Base-by-base conservation (phyloP, 37 sponge, comb jelly and placozoan species). In the Corticium candelabrum region DNA sequence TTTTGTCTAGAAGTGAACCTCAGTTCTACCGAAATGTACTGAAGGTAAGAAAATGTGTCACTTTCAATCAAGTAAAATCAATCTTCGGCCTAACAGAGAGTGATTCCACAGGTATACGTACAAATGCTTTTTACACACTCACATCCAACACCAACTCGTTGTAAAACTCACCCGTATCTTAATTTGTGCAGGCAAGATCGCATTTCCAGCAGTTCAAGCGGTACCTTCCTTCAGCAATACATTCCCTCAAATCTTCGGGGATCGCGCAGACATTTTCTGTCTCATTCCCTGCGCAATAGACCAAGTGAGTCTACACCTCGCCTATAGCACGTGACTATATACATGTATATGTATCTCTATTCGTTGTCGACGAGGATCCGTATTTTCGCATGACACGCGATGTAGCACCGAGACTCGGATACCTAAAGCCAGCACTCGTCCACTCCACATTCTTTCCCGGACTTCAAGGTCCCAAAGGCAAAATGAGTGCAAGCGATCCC, bases 211-310 rank as follows among this genome's bases (percentile, higher is more conserved):
- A 7, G 88, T 99, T 1, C 99, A 99, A 40, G 99, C 99, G 33
- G 93, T 90, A 39, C 96, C 99, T 11, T 74, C 96, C 27, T 99
- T 99, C 84, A 87, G 89, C 67, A 90, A 81, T 35, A 84, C 96
- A 7, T 99, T 99, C 57, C 99, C 99, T 2, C 76, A 90, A 68
- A 95, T 99, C 38, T 99, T 99, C 83, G 99, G 93, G 5, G 85
- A 84, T 56, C 81, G 81, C 78, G 90, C 89, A 56, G 90, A 96
- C 69, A 78, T 99, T 7, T 77, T 75, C 0, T 99, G 96, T 67
- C 89, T 99, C n/a, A 99, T 99, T 62, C 99, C 99, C n/a, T 99
- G 96, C 78, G 99, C 99, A 27, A 99, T 99, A 68, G 99, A 99
- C 69, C 99, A 98, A 90, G 99, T 97, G 62, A 21, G n/a, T n/a